phyloP scores from a whole-genome alignment of 2,797 vertebrate species.

The Halcyon chelicuti region DNA sequence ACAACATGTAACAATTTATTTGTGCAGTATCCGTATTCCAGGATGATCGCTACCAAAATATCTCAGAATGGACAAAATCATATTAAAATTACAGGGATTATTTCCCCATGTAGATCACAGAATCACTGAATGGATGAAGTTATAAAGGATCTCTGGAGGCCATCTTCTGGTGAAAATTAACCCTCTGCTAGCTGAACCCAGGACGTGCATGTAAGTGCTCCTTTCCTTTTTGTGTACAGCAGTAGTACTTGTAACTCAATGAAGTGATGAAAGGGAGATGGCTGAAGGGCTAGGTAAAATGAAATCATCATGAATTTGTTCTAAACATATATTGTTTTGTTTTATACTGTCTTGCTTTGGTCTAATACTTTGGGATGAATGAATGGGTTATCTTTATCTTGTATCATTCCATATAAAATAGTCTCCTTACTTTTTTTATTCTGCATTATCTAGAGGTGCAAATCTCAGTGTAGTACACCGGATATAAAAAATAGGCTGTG shows the following conservation, averaged over 20 bases:
- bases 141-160: background rate
- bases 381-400: background rate
- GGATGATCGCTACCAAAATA: background rate
- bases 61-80: background rate
- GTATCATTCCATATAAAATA: background rate
- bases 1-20: background rate
- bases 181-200: background rate
- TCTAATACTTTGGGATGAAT: background rate
- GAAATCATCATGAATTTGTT: background rate
- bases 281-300: background rate
- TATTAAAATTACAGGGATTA: background rate
- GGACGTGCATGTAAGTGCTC: background rate
- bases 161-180: background rate
- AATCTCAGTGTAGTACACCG: background rate
- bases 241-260: background rate
- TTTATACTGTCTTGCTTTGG: background rate
- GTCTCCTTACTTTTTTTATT: background rate
- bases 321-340: background rate
- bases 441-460: background rate
- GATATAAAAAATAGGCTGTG: background rate
- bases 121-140: background rate
- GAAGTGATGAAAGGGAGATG: background rate
- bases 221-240: background rate
- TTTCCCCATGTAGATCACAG: background rate
- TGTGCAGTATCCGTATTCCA: background rate